Evolutionary conservation across 2,797 vertebrate genomes (phyloP).

Genomic region (Pelodytes ibericus): DNA sequence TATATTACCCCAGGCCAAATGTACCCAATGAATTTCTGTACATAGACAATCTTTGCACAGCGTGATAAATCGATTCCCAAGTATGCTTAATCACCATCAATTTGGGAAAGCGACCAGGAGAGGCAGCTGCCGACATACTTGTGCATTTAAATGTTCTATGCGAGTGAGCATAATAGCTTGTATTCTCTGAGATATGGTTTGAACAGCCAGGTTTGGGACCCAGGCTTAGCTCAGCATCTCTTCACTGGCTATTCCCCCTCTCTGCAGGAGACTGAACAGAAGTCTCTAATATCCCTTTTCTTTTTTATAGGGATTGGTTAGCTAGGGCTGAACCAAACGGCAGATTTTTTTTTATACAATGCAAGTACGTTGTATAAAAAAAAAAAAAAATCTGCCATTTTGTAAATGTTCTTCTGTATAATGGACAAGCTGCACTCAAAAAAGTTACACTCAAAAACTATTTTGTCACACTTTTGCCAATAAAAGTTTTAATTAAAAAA

Average conservation of each 20-base stretch:
- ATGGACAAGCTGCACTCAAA: background rate
- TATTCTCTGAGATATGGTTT: constrained; percentile 30
- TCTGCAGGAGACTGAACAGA: constrained; percentile 27
- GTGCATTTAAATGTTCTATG: constrained; percentile 26
- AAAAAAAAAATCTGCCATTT: constrained; percentile 6
- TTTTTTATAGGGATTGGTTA: constrained; percentile 20
- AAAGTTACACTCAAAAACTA: too few species aligned
- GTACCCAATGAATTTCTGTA: constrained; percentile 36
- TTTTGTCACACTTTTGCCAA: too few species aligned
- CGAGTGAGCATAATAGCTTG: constrained; percentile 38
- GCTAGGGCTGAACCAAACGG: too few species aligned
- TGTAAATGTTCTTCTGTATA: background rate
- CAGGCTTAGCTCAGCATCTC: constrained; percentile 32
- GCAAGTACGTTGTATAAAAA: constrained; percentile 7
- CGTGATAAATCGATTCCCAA: constrained; percentile 26
- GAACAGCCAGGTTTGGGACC: constrained; percentile 42
- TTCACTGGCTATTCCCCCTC: constrained; percentile 22
- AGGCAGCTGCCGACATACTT: constrained; percentile 12
- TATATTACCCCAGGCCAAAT: constrained; percentile 27
- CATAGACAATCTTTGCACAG: constrained; percentile 22
- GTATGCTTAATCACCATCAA: constrained; percentile 46
- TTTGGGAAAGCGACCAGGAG: constrained; percentile 50
- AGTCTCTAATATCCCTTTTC: background rate
- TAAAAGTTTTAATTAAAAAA: too few species aligned
- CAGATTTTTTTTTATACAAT: too few species aligned